These are phyloP conservation scores for Lytechinus pictus DNA, from an alignment of 35 echinoderm and acorn worm species.

Conservation along the genomic window DNA sequence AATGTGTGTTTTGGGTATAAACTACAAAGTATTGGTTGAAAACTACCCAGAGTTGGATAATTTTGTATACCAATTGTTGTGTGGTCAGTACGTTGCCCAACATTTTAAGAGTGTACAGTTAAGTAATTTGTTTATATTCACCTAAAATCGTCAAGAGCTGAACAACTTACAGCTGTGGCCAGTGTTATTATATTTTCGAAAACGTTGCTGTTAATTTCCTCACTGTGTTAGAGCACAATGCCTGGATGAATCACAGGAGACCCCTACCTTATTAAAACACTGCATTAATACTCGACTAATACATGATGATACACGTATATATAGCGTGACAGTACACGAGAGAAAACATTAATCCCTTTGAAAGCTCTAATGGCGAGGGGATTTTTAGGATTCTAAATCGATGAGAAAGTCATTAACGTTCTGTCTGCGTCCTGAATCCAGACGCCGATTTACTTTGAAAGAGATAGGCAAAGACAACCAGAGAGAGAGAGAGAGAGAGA, in stretches of 20 bases:
- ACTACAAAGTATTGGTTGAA: too few species aligned
- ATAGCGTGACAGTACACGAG: neutral
- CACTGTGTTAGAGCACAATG: neutral
- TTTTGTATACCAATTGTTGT: too few species aligned
- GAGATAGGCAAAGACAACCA: neutral
- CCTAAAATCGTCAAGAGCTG: too few species aligned
- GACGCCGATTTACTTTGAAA: neutral
- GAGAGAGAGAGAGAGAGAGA: neutral
- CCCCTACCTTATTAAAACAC: neutral
- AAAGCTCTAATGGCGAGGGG: neutral
- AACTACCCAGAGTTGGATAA: too few species aligned
- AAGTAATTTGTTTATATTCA: too few species aligned
- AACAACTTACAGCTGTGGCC: too few species aligned
- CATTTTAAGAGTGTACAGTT: too few species aligned
- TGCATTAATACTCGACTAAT: neutral
- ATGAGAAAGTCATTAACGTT: neutral
- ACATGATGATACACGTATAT: neutral
- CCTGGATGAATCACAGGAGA: neutral
- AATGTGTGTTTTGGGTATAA: too few species aligned
- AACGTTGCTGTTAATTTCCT: too few species aligned
- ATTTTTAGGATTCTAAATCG: slow-evolving; percentile 14
- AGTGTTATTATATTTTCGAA: too few species aligned
- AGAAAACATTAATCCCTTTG: neutral
- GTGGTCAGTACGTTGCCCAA: too few species aligned
- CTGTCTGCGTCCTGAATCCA: neutral